Evolutionary conservation across 2,113 vertebrate genomes (phyloP), one percentile per base, ranked within the genome.

Genomic region (Arothron firmamentum): DNA sequence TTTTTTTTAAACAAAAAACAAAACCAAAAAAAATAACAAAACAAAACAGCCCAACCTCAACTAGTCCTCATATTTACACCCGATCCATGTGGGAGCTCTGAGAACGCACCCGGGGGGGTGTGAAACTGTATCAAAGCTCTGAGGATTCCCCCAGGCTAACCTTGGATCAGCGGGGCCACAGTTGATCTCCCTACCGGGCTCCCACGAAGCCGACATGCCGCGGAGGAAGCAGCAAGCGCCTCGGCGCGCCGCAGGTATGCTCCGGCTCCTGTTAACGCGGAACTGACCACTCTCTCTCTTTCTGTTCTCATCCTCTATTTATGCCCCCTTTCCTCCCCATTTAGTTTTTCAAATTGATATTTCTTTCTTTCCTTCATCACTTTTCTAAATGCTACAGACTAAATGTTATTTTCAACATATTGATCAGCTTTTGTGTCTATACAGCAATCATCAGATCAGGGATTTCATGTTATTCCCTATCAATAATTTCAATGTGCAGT

Each of bases 221-320:
- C 91, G 96, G 92, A 96, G 95, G 93, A 98, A 98, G 92, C 96
- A 98, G 93, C 93, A 98, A 85, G 96, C 95, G 92, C 96, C 96
- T 80, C 91, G 96, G 92, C 95, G 95, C 92, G 93, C 95, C 88
- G 88, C 94, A 96, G 96, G 96, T 98, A 98, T 90, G 68, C 85
- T 79, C 72, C 67, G 75, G 75, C 71, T 85, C 74, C 46, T 31
- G 51, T 72, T 78, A 65, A 23, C 59, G 52, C 63, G 56, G 25
- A 15, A 49, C 58, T 48, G 41, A 28, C 47, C 42, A 56, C 31
- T 21, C 50, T 21, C 49, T 54, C 2, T 43, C 42, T 43, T 43
- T 17, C 43, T 14, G 43, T 17, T 55, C 4, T 45, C 43, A 15
- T 45, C 43, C 12, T 45, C 13, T 17, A 51, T 47, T 45, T 47